Evolutionary conservation across 2,113 vertebrate species (phyloP).

Genomic region (Pholis gunnellus): DNA sequence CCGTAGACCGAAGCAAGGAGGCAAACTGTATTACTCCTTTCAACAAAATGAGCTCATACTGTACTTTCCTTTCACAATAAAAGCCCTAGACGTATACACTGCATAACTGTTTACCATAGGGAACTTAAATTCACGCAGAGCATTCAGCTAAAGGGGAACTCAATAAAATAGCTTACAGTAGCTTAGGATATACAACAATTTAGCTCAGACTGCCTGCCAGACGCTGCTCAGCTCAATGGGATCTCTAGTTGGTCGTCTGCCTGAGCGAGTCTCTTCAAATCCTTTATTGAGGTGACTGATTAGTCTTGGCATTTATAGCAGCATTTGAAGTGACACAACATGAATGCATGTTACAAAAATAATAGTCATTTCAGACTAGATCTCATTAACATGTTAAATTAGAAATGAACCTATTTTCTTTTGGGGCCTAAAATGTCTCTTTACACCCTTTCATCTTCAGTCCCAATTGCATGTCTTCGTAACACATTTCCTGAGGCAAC

Average conservation of each 20-base stretch:
- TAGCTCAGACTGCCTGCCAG: too few relatives aligned
- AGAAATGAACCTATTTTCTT: background rate
- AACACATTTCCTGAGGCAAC: conserved; percentile 30
- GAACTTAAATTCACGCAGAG: too few relatives aligned
- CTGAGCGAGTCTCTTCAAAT: background rate
- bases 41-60: background rate
- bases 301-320: background rate
- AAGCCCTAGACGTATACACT: background rate
- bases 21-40: background rate
- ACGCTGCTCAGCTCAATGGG: too few relatives aligned
- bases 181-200: background rate
- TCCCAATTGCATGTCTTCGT: conserved; percentile 5
- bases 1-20: background rate
- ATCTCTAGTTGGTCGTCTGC: background rate
- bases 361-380: background rate
- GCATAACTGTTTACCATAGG: background rate
- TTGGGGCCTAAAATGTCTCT: background rate
- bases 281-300: background rate
- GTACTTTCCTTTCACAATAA: background rate
- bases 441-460: conserved; percentile 7
- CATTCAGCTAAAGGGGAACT: background rate
- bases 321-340: background rate
- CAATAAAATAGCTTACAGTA: background rate
- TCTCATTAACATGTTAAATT: background rate
- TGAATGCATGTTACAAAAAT: background rate